Evolutionary conservation across 2,113 vertebrate genomes (phyloP).

Genomic region (Axis porcinus): DNA sequence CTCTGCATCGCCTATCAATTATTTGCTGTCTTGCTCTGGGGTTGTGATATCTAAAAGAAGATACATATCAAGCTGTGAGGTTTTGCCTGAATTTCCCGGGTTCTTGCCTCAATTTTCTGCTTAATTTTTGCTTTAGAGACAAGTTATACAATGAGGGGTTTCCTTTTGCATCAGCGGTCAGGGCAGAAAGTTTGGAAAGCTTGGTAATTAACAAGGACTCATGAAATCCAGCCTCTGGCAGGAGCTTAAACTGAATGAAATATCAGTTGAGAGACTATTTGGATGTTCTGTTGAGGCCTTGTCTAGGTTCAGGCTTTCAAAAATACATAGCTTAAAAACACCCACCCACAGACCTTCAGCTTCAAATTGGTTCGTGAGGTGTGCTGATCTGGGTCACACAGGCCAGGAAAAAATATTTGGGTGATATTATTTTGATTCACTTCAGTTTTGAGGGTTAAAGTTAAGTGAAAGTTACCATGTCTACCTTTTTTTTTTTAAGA

Average conservation of each 20-base stretch:
- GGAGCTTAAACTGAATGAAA: neutral
- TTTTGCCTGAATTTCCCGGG: neutral
- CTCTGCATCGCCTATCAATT: neutral
- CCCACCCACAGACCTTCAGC: neutral
- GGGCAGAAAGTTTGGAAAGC: neutral
- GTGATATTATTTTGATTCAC: slow-evolving; percentile 24
- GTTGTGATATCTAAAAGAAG: slow-evolving; percentile 17
- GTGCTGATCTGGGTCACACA: neutral
- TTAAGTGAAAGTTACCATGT: neutral
- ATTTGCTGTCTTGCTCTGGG: slow-evolving; percentile 26
- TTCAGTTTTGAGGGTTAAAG: slow-evolving; percentile 13
- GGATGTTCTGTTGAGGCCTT: neutral
- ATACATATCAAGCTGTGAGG: neutral
- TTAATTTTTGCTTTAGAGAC: neutral
- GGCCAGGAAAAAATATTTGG: neutral
- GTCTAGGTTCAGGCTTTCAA: slow-evolving; percentile 5
- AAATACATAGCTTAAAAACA: neutral
- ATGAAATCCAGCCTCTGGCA: neutral
- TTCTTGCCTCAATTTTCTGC: neutral
- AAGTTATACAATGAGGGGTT: neutral
- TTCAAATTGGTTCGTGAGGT: neutral
- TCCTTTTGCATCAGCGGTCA: neutral
- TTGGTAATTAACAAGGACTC: slow-evolving; percentile 1
- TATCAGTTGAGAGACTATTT: neutral
- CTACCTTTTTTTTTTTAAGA: neutral